Evolutionary conservation across 2,888 invertebrate genomes (phyloP).

Genomic region (Orchesellides sinensis): DNA sequence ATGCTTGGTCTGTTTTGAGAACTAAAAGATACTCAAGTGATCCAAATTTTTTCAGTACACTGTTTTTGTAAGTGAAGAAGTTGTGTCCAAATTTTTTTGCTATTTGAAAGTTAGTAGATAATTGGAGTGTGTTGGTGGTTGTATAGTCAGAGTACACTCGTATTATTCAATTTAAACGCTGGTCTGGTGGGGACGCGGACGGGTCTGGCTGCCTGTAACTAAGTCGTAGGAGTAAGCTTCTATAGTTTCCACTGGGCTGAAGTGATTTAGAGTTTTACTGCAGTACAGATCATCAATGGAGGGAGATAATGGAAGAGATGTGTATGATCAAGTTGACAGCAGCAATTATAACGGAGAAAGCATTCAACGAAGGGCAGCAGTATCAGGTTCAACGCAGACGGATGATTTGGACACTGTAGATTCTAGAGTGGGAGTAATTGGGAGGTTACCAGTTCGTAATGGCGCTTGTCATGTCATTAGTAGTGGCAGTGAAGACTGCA

Average conservation of each 20-base stretch:
- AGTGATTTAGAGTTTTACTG: no score
- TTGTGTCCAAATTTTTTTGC: no score
- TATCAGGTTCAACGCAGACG: slow-evolving; percentile 64
- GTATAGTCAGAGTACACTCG: no score
- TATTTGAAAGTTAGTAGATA: no score
- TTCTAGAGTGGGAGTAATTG: not conserved
- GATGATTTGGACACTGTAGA: slow-evolving; percentile 66
- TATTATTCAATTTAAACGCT: no score
- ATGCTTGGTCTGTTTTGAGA: slow-evolving; percentile 33
- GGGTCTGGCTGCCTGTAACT: no score
- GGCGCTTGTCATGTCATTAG: not conserved
- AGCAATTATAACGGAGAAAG: not conserved
- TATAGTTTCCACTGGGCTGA: no score
- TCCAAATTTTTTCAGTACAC: slow-evolving; percentile 3
- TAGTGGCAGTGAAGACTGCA: not conserved
- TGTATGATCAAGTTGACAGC: slow-evolving; percentile 37
- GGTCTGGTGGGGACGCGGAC: no score
- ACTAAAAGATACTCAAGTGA: slow-evolving; percentile 10
- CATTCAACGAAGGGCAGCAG: not conserved
- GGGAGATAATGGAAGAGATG: not conserved
- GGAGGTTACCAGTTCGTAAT: not conserved
- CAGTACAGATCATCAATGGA: no score
- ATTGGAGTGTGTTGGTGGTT: no score
- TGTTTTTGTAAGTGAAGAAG: no score
- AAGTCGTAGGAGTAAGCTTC: no score